phyloP scores from a whole-genome alignment of 2,888 invertebrate genomes.

The Mythimna impura region DNA sequence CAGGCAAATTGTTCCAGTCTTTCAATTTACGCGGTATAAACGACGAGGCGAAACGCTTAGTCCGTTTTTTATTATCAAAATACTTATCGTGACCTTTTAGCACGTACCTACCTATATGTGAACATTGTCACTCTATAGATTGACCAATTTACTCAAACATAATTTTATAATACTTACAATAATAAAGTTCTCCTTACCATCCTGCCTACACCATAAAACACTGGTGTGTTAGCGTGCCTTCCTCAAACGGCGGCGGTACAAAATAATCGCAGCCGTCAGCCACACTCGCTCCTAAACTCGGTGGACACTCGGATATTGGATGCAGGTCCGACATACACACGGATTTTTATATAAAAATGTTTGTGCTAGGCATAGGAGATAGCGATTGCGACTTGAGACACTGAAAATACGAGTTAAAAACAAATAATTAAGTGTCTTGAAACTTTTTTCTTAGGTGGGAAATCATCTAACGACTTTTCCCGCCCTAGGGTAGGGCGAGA shows the following conservation, averaged over 20 bases:
- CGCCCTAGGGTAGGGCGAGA: no score
- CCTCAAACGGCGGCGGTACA: slow-evolving; percentile 55
- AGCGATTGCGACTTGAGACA: slow-evolving; percentile 18
- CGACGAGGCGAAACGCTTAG: no score
- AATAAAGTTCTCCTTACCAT: neutral
- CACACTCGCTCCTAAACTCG: slow-evolving; percentile 68
- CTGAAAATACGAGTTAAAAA: neutral
- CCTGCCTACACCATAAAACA: slow-evolving; percentile 39
- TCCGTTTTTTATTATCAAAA: neutral
- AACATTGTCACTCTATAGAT: neutral
- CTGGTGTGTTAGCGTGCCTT: slow-evolving; percentile 22
- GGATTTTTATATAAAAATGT: slow-evolving; percentile 70
- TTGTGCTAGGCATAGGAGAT: slow-evolving; percentile 14
- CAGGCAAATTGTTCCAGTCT: no score
- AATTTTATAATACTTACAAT: neutral
- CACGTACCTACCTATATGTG: no score
- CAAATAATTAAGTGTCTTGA: neutral
- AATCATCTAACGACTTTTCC: no score
- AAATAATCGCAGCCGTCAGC: slow-evolving; percentile 69
- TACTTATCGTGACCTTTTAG: neutral
- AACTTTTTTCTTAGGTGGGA: no score
- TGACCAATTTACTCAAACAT: neutral
- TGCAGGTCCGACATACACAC: slow-evolving; percentile 69
- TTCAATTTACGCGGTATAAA: no score
- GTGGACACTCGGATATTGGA: slow-evolving; percentile 77